Evolutionary conservation across 2,113 vertebrate species (phyloP).

Genomic region (Nycticryphes semicollaris): DNA sequence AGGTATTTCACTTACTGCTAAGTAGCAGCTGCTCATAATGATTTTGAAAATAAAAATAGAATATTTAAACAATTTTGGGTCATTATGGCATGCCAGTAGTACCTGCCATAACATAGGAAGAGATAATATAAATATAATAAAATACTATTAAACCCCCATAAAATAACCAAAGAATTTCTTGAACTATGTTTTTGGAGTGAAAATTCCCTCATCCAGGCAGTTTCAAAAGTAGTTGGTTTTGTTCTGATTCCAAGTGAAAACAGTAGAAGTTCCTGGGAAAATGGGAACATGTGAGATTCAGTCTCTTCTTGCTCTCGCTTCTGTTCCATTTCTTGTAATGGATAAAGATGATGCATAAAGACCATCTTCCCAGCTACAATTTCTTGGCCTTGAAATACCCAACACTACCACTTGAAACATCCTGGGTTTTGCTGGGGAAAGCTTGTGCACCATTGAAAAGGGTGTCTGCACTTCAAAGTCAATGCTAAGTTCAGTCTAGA

Average conservation of each 20-base stretch:
- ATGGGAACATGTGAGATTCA: not conserved
- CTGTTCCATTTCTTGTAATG: not conserved
- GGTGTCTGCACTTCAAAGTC: not conserved
- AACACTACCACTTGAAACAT: not conserved
- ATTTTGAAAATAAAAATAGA: constrained; percentile 33
- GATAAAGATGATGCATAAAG: not conserved
- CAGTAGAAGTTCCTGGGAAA: constrained; percentile 7
- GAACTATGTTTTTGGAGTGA: not conserved
- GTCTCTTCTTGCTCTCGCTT: not conserved
- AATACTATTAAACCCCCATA: not conserved
- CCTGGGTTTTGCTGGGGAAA: not conserved
- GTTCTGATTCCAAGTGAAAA: constrained; percentile 21
- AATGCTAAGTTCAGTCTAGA: not conserved
- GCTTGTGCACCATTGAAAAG: accelerated
- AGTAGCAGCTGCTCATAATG: not conserved
- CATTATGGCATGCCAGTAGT: not conserved
- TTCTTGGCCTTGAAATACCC: not conserved
- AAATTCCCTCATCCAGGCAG: not conserved
- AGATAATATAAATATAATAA: constrained; percentile 26
- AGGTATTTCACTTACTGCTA: constrained; percentile 4
- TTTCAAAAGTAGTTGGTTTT: constrained; percentile 5
- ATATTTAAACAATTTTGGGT: constrained; percentile 17
- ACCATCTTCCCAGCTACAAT: not conserved
- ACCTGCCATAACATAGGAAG: not conserved
- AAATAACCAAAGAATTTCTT: constrained; percentile 22